Evolutionary conservation across 2,888 invertebrate species (phyloP), one percentile per base, ranked within the genome.

Genomic region (Antitype chi): DNA sequence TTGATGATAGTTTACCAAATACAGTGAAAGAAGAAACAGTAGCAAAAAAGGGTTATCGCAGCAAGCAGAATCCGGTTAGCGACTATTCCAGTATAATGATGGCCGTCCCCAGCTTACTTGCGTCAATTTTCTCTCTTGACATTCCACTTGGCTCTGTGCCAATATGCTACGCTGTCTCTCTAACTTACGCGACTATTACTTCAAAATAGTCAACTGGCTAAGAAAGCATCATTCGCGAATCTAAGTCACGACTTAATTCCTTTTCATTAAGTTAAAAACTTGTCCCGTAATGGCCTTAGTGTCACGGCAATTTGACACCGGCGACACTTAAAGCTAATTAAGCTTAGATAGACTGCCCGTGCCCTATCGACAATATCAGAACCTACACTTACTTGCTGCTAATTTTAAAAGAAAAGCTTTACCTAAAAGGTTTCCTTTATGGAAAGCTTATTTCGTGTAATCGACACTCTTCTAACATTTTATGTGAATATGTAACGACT

Each of bases 91-190:
- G 82, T 87, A 77, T 87, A 85, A 82, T 77, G 70, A 78, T 87
- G 74, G 73, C 78, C 67, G 64, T 72, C 67, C 75, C 17, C 53
- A 68, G 74, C 69, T 78, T 85, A 82, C 77, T 82, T 85, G 85
- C 86, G 76, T 87, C 88, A 85, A 77, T 87, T 86, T 87, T 76
- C 81, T 78, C 77, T 87, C 82, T 83, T 86, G 80, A 79, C 77
- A 85, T 87, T 82, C 76, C 71, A 85, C 78, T 86, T 86, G 87
- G 86, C 82, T 74, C 74, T 74, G 52, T 75, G 82, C 86, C 86
- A 84, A 83, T 76, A 78, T 76, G 75, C 74, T 74, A 70, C 74
- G 78, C 64, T 74, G 75, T 76, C 71, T 83, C 74, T 85, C 63
- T 83, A 78, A 79, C 68, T 80, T 80, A 76, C 64, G 57, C 64